Evolutionary conservation across 2,888 invertebrate genomes (phyloP), one percentile per base, ranked within the genome.

Genomic region (Drosophila vallismaia): DNA sequence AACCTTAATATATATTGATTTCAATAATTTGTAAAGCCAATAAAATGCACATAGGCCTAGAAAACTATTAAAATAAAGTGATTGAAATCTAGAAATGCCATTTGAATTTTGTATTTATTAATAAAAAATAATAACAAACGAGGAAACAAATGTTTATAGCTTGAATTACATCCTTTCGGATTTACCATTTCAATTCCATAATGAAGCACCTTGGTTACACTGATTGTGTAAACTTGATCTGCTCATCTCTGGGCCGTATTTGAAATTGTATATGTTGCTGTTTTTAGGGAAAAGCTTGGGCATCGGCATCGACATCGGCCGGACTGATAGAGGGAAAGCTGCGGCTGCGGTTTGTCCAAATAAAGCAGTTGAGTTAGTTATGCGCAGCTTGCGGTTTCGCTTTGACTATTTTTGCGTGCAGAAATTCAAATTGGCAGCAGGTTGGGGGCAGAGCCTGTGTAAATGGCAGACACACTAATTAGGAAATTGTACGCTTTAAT

Each of bases 301-400:
- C 26, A 33, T 10, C 28, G 24, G 28, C 12, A 7, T 28, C 28
- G 28, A 6, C 26, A 33, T 10, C 28, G 24, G 28, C 12, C 8
- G 0, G 12, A 19, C 10, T 10, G 50, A 44, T 36, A 6, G 36
- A 12, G 36, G 63, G 40, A 46, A 33, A 19, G 48, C 49, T 55
- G 52, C 49, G 57, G 51, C 57, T 88, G 88, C 59, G 88, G 86
- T 87, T 81, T 70, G 74, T 62, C 57, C 63, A 78, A 88, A 85
- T 88, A 88, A 76, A 84, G 82, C 83, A 88, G 75, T 85, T 73
- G 77, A 79, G 88, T 87, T 88, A 87, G 88, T 85, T 88, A 78
- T 88, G 86, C 86, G 83, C 79, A 75, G 82, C 82, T 87, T 84
- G 88, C 66, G 88, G 84, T 88, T 83, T 85, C 66, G 60, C 86